Evolutionary conservation across 2,113 vertebrate species (phyloP), one percentile per base, ranked within the genome.

Genomic region (Cyrtonyx montezumae): DNA sequence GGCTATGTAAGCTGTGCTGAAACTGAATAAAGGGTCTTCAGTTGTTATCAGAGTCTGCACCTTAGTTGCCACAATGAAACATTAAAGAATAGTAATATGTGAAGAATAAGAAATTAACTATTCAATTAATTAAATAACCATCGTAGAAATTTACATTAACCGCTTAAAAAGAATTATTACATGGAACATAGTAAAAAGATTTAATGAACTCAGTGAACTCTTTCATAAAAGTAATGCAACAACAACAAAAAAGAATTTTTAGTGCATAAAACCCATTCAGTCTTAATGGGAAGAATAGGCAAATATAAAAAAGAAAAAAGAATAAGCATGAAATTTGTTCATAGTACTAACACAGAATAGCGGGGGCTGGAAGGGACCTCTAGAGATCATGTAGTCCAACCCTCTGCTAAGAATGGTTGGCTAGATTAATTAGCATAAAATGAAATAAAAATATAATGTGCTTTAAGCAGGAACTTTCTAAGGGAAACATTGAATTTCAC

Each of bases 371-470:
- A 28, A 53, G 51, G 15, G 51, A 16, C 26, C 26, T 53, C 51
- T 30, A 9, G 51, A 53, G 5, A 30, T 28, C 26, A 16, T 30
- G 14, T 53, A 53, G 30, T 53, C 51, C 26, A 53, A 28, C 26
- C 26, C 14, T 26, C 51, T 53, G 5, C 51, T 53, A 53, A 30
- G 26, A 15, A 89, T 56, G 53, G 20, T 9, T 90, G 37, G 56
- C 43, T 55, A 80, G 67, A 95, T 93, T 93, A 95, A 91, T 21
- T 84, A 75, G 70, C 66, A 69, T 88, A 84, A 93, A 95, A 42
- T 65, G 49, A 96, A 95, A 96, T 95, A 80, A 94, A 87, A 90
- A 79, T 15, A 63, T 65, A 86, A 61, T 71, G 22, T 90, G 51
- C 78, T 88, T 83, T 69, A 71, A 45, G 55, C 26, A 93, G 78